Conservation (phyloP, 2,888 invertebrate genomes). For the Phytoseiulus persimilis region DNA sequence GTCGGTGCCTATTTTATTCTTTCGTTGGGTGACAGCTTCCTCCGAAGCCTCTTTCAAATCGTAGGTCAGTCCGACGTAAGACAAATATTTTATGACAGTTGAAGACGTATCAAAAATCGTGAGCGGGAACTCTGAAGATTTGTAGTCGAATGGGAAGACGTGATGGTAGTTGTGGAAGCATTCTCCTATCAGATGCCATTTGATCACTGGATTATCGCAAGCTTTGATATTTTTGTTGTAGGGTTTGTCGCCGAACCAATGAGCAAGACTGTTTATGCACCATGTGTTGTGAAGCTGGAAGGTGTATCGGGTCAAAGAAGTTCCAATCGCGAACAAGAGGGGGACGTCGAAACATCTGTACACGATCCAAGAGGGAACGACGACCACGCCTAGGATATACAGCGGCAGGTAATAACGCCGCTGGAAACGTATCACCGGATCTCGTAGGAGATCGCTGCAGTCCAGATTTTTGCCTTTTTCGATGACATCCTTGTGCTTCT, state of each 20-base stretch:
- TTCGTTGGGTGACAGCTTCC: background rate
- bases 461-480: conserved; percentile 45
- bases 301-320: background rate
- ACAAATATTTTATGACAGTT: conserved; percentile 50
- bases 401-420: conserved; percentile 42
- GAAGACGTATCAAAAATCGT: conserved; percentile 49
- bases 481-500: conserved; percentile 45
- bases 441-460: conserved; percentile 44
- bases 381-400: background rate
- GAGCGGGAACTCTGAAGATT: conserved; percentile 50
- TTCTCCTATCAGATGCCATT: conserved; percentile 48
- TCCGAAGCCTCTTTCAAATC: conserved; percentile 43
- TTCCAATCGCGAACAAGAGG: background rate
- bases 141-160: conserved; percentile 45
- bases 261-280: conserved; percentile 21
- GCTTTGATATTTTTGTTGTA: conserved; percentile 51
- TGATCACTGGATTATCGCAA: conserved; percentile 49
- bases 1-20: background rate
- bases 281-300: conserved; percentile 17
- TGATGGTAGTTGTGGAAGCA: conserved; percentile 52
- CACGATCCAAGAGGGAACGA: background rate
- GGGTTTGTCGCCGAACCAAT: conserved; percentile 48
- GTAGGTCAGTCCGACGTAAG: conserved; percentile 49
- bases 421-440: conserved; percentile 46
- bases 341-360: background rate